Evolutionary conservation across 2,888 invertebrate genomes (phyloP).

Genomic region (Esperia sulphurella): DNA sequence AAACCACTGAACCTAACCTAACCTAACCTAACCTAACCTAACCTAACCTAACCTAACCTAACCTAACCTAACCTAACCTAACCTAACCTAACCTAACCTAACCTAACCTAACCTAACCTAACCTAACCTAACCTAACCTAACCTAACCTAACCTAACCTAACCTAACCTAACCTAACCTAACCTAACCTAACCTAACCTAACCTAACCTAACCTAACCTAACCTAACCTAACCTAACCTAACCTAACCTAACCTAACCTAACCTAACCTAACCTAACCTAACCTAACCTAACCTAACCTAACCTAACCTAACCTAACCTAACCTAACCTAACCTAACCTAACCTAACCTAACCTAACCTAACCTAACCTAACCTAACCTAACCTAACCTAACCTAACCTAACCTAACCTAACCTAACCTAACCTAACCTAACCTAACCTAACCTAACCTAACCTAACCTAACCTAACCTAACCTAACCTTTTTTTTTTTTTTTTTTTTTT

Average conservation of each 20-base stretch:
- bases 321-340: constrained; percentile 19
- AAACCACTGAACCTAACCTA: constrained; percentile 6
- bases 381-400: constrained; percentile 12
- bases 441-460: constrained; percentile 15
- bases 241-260: constrained; percentile 16
- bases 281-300: constrained; percentile 16
- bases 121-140: constrained; percentile 12
- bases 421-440: constrained; percentile 13
- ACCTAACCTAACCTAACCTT: constrained; percentile 3
- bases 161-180: constrained; percentile 19
- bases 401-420: constrained; percentile 10
- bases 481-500: too few relatives aligned
- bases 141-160: constrained; percentile 16
- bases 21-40: constrained; percentile 11
- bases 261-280: constrained; percentile 17
- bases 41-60: constrained; percentile 11
- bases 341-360: constrained; percentile 8
- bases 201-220: constrained; percentile 17
- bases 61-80: constrained; percentile 20
- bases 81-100: constrained; percentile 10
- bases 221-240: constrained; percentile 16
- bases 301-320: constrained; percentile 19
- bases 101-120: constrained; percentile 8
- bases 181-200: constrained; percentile 18
- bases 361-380: neutral